Conservation (phyloP, 2,888 invertebrate genomes). For the Lumbricus terrestris region DNA sequence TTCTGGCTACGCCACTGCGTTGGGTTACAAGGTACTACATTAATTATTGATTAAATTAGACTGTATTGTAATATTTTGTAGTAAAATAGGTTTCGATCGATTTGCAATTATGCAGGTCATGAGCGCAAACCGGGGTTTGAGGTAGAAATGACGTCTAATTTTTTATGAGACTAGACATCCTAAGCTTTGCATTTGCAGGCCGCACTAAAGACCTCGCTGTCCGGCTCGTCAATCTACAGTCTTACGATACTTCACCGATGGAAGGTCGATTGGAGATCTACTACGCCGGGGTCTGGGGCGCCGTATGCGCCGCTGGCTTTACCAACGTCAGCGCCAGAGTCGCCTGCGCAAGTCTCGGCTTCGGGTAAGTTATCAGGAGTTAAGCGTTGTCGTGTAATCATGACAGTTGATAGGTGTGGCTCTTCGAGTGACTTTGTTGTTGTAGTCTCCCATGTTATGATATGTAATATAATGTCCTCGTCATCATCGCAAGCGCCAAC, state of each 20-base stretch:
- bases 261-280: constrained; percentile 15
- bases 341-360: background rate
- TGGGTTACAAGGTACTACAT: no score
- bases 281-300: background rate
- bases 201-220: background rate
- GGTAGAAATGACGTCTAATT: background rate
- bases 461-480: background rate
- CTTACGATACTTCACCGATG: background rate
- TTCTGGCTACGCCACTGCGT: no score
- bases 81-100: no score
- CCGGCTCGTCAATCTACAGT: background rate
- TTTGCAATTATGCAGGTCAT: no score
- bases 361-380: background rate
- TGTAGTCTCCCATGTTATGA: no score
- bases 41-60: no score
- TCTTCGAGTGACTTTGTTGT: no score
- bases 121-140: no score
- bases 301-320: constrained; percentile 17
- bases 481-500: background rate
- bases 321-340: background rate
- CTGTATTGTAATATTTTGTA: no score
- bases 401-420: no score
- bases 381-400: no score
- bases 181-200: background rate
- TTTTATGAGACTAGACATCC: no score